These are phyloP conservation scores for Agrilus mali DNA, from an alignment of 2,888 invertebrate genomes.

Conservation along the genomic window DNA sequence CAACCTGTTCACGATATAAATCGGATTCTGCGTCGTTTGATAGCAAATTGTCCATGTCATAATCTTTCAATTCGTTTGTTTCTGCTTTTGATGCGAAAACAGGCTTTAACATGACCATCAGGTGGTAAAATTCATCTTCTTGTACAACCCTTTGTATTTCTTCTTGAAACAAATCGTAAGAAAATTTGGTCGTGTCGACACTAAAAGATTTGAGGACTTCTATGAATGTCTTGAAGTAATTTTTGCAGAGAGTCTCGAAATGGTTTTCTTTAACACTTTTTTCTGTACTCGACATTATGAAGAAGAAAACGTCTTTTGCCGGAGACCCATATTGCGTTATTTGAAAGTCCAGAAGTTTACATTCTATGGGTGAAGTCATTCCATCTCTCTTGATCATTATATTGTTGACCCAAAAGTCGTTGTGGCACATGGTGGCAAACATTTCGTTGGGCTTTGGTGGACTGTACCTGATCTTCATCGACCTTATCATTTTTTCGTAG, in stretches of 20 bases:
- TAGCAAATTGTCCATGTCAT: slow-evolving; percentile 14
- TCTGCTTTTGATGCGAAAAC: slow-evolving; percentile 26
- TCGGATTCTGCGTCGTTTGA: too few relatives aligned
- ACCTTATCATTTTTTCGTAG: slow-evolving; percentile 1
- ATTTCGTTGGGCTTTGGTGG: slow-evolving; percentile 28
- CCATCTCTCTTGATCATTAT: slow-evolving; percentile 34
- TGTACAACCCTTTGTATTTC: slow-evolving; percentile 28
- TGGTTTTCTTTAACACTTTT: slow-evolving; percentile 27
- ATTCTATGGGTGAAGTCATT: slow-evolving; percentile 19
- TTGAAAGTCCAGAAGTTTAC: slow-evolving; percentile 44
- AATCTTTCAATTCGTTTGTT: slow-evolving; percentile 27
- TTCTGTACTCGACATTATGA: slow-evolving; percentile 38
- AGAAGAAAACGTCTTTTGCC: slow-evolving; percentile 39
- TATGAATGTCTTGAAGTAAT: slow-evolving; percentile 37
- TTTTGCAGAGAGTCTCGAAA: slow-evolving; percentile 33
- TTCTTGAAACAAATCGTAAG: slow-evolving; percentile 25
- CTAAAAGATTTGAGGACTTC: slow-evolving; percentile 24
- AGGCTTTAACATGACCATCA: slow-evolving; percentile 32
- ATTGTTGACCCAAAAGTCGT: slow-evolving; percentile 47
- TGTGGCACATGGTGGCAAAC: slow-evolving; percentile 40
- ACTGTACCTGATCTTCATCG: slow-evolving; percentile 10
- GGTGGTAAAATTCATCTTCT: slow-evolving; percentile 30
- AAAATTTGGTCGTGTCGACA: slow-evolving; percentile 23
- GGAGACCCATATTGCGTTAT: slow-evolving; percentile 37
- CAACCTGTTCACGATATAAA: too few relatives aligned